Percentiles rank a stretch among this genome's conserved stretches.
These are phyloP conservation scores for Planococcus citri DNA, from an alignment of 1,140 invertebrate species.

Conservation along the genomic window DNA sequence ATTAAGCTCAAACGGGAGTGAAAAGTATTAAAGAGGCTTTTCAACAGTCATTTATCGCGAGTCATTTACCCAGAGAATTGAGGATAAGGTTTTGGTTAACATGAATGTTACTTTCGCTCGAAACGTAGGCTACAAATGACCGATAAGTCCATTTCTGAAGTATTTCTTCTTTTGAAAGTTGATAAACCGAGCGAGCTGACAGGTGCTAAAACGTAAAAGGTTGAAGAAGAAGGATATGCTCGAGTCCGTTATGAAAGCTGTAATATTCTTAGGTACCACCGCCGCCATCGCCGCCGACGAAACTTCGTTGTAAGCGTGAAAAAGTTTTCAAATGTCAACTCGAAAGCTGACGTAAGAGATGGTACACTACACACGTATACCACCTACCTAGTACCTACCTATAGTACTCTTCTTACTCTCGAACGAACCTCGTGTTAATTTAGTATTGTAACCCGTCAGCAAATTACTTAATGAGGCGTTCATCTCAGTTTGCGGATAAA, in stretches of 20 bases:
- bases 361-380: too few relatives aligned
- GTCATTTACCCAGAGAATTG: too few relatives aligned
- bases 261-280: background rate
- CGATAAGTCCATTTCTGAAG: background rate
- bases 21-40: too few relatives aligned
- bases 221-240: background rate
- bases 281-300: background rate
- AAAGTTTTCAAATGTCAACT: background rate
- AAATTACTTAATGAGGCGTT: constrained; percentile 7
- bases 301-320: background rate
- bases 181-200: background rate
- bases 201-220: background rate
- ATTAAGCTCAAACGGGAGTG: too few relatives aligned
- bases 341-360: background rate
- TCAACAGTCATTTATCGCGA: too few relatives aligned
- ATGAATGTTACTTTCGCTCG: too few relatives aligned
- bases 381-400: too few relatives aligned
- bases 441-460: constrained; percentile 6
- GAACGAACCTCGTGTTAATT: background rate
- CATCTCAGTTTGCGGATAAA: background rate
- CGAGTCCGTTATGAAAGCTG: background rate
- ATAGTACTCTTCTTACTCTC: too few relatives aligned
- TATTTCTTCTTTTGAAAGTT: constrained; percentile 1
- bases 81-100: too few relatives aligned
- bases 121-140: background rate